Conservation (phyloP, 2,888 invertebrate species). For the Cryptus armator region DNA sequence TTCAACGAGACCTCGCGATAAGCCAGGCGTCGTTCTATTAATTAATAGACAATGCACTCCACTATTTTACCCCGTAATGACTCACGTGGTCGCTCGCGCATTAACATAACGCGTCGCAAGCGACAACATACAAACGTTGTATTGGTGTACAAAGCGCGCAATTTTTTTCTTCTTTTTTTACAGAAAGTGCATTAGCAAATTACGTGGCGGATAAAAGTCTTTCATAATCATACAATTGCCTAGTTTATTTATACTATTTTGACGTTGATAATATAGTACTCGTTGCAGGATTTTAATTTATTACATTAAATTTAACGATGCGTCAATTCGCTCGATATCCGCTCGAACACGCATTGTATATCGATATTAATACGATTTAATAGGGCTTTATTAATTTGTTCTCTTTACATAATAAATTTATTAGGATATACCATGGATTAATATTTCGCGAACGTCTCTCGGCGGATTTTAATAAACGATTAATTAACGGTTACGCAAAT, state of each 20-base stretch:
- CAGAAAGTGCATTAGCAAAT: neutral
- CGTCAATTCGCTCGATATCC: neutral
- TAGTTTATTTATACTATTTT: neutral
- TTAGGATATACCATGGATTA: no score
- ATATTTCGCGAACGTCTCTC: conserved; percentile 31
- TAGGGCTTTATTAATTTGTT: neutral
- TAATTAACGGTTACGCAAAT: conserved; percentile 19
- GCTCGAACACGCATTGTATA: neutral
- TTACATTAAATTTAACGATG: neutral
- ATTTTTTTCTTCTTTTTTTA: conserved; percentile 8
- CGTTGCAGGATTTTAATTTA: neutral
- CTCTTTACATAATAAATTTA: conserved; percentile 6
- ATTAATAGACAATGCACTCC: conserved; percentile 46
- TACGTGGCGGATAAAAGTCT: neutral
- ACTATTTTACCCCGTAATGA: conserved; percentile 27
- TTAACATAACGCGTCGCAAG: neutral
- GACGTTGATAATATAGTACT: neutral
- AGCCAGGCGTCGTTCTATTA: conserved; percentile 46
- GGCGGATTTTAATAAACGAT: conserved; percentile 8
- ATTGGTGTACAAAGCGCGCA: neutral
- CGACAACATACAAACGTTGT: neutral
- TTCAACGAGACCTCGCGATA: conserved; percentile 38
- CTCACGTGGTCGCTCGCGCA: conserved; percentile 2
- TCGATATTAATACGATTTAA: neutral
- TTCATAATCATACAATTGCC: neutral